Conservation (phyloP, 2,888 invertebrate genomes). For the Agrochola circellaris region DNA sequence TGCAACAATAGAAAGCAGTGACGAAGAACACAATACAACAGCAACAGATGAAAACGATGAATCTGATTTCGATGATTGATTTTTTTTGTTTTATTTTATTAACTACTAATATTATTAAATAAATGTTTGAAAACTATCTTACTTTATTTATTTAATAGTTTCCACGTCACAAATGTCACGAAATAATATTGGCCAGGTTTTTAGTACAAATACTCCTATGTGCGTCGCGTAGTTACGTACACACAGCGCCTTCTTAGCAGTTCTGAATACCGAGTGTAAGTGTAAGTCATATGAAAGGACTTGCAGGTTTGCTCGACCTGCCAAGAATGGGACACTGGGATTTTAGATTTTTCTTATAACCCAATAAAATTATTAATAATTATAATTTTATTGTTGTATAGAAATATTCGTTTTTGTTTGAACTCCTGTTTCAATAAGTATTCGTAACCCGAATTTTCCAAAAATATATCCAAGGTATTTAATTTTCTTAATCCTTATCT, state of each 20-base stretch:
- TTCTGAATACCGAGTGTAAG: conserved; percentile 76
- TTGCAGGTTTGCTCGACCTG: conserved; percentile 66
- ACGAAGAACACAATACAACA: no score
- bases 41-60: no score
- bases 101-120: no score
- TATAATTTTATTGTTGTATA: neutral
- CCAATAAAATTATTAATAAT: conserved; percentile 32
- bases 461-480: conserved; percentile 13
- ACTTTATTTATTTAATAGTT: no score
- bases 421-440: neutral
- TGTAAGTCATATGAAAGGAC: conserved; percentile 79
- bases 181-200: no score
- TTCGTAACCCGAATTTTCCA: neutral
- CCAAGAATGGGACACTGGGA: conserved; percentile 61
- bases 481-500: conserved; percentile 51
- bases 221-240: conserved; percentile 61
- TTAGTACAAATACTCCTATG: no score
- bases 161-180: no score
- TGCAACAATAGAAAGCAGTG: no score
- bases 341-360: conserved; percentile 55
- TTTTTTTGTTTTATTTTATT: no score
- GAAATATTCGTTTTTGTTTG: conserved; percentile 4
- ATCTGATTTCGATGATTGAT: no score
- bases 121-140: no score
- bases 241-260: conserved; percentile 68